Evolutionary conservation across 2,797 vertebrate genomes (phyloP).

Genomic region (Catostomus latipinnis): DNA sequence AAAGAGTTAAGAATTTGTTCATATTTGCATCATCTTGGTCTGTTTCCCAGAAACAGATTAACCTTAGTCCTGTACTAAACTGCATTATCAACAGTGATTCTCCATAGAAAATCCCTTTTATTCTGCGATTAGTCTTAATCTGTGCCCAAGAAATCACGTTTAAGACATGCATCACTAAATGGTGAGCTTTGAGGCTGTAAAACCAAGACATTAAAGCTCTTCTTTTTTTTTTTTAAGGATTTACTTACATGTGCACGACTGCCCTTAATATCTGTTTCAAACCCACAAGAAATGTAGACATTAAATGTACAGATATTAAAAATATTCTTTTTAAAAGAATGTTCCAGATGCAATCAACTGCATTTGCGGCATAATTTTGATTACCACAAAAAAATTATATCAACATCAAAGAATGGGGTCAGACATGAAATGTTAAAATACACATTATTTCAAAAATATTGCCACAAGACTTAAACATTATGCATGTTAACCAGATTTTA

Average conservation of each 20-base stretch:
- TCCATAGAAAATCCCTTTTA: conserved; percentile 48
- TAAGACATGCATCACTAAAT: conserved; percentile 33
- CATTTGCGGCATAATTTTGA: too few relatives aligned
- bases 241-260: neutral
- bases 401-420: too few relatives aligned
- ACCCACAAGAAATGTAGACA: neutral
- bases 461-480: too few relatives aligned
- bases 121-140: conserved; percentile 42
- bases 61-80: conserved; percentile 28
- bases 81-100: conserved; percentile 36
- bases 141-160: conserved; percentile 20
- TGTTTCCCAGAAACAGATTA: conserved; percentile 36
- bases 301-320: too few relatives aligned
- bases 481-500: too few relatives aligned
- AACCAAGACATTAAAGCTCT: neutral
- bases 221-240: conserved; percentile 11
- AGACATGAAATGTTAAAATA: too few relatives aligned
- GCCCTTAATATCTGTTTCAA: neutral
- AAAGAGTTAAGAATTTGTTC: conserved; percentile 26
- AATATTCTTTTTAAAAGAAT: too few relatives aligned
- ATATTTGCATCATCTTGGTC: conserved; percentile 40
- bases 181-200: conserved; percentile 1
- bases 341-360: too few relatives aligned
- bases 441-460: too few relatives aligned
- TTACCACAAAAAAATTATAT: too few relatives aligned